phyloP scores from a whole-genome alignment of 1,140 invertebrate genomes.

The Coptotermes formosanus region DNA sequence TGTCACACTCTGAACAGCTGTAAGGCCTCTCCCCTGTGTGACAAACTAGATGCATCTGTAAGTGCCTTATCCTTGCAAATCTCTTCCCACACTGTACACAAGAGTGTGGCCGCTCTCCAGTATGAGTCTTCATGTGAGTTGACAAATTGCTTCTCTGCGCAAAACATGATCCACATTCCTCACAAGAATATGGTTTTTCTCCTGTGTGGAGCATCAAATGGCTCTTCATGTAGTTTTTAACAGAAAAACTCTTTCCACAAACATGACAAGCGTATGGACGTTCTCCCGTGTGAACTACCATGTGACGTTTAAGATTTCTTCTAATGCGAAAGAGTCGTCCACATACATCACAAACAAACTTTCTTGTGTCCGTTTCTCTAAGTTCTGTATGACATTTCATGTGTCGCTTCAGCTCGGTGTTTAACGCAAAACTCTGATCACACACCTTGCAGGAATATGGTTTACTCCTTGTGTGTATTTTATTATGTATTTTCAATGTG shows the following conservation, averaged over 20 bases:
- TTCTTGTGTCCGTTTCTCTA: not conserved
- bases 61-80: not conserved
- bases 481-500: not conserved
- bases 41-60: not conserved
- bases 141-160: slow-evolving; percentile 37
- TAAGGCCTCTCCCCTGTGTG: slow-evolving; percentile 56
- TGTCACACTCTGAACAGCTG: slow-evolving; percentile 62
- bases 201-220: slow-evolving; percentile 28
- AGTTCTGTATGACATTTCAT: not conserved
- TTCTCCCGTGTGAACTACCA: slow-evolving; percentile 20
- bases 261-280: slow-evolving; percentile 14
- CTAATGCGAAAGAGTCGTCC: slow-evolving; percentile 4
- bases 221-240: not conserved
- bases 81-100: not conserved
- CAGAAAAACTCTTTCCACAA: not conserved
- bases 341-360: slow-evolving; percentile 25
- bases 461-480: not conserved
- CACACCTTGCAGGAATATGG: not conserved
- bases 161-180: slow-evolving; percentile 36
- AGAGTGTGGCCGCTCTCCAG: slow-evolving; percentile 35
- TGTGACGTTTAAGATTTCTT: slow-evolving; percentile 27
- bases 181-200: slow-evolving; percentile 36
- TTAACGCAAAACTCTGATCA: not conserved
- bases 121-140: slow-evolving; percentile 38
- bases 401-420: not conserved